Evolutionary conservation across 2,888 invertebrate genomes (phyloP).

Genomic region (Netelia virgata): DNA sequence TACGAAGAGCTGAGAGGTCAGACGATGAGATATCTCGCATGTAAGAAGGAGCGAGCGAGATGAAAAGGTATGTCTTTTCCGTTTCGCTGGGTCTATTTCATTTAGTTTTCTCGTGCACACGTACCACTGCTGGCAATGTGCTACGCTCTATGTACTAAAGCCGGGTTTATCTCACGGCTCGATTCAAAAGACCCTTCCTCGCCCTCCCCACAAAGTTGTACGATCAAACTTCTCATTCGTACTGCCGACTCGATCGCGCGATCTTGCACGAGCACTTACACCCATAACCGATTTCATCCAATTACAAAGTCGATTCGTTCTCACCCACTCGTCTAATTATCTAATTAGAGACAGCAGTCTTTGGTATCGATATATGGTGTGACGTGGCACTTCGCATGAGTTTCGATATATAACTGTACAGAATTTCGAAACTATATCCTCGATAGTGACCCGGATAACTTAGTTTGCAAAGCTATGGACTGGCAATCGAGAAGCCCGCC

Average conservation of each 20-base stretch:
- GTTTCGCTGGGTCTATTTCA: constrained; percentile 63
- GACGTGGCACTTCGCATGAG: neutral
- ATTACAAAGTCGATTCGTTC: constrained; percentile 47
- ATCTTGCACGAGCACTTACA: constrained; percentile 10
- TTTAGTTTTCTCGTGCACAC: constrained; percentile 47
- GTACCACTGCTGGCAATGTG: constrained; percentile 1
- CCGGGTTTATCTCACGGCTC: constrained; percentile 16
- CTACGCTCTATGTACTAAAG: constrained; percentile 7
- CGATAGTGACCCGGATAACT: neutral
- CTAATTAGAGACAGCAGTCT: constrained; percentile 36
- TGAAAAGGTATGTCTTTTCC: constrained; percentile 67
- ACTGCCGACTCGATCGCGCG: neutral
- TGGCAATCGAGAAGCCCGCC: too few species aligned
- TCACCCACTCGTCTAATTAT: constrained; percentile 54
- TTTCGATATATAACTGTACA: neutral
- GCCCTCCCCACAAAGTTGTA: constrained; percentile 29
- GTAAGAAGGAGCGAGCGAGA: constrained; percentile 11
- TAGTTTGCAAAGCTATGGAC: too few species aligned
- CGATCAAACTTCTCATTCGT: constrained; percentile 36
- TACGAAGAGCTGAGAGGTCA: constrained; percentile 2
- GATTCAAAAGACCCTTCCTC: constrained; percentile 45
- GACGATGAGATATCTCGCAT: constrained; percentile 17
- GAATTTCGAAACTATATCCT: neutral
- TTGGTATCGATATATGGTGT: neutral
- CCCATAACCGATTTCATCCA: constrained; percentile 60